Percentiles rank a stretch among this genome's conserved stretches.
phyloP scores from a whole-genome alignment of 2,888 invertebrate species.

The Galeruca laticollis region DNA sequence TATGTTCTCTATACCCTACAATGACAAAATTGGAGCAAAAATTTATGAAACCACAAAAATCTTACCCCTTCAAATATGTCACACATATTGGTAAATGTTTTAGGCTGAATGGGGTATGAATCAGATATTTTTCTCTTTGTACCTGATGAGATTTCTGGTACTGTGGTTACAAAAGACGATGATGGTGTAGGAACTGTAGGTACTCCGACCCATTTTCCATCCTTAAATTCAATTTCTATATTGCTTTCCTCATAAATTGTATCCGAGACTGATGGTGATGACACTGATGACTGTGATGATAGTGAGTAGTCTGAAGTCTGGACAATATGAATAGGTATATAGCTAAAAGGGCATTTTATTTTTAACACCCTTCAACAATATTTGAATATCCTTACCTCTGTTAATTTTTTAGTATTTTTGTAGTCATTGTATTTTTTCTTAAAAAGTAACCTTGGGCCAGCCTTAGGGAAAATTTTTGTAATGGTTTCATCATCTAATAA shows the following conservation, averaged over 20 bases:
- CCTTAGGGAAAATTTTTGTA: not conserved
- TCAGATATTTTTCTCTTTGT: too few relatives aligned
- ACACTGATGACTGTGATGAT: not conserved
- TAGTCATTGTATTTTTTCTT: too few relatives aligned
- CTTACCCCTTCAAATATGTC: too few relatives aligned
- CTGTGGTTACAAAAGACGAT: too few relatives aligned
- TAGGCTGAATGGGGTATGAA: too few relatives aligned
- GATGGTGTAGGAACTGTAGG: too few relatives aligned
- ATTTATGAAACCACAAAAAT: too few relatives aligned
- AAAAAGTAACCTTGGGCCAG: not conserved
- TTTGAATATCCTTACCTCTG: not conserved
- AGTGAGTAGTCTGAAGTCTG: too few relatives aligned
- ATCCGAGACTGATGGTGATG: not conserved
- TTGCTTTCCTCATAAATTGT: not conserved
- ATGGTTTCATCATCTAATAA: not conserved
- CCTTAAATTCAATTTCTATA: not conserved
- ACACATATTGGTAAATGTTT: too few relatives aligned
- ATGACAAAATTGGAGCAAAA: too few relatives aligned
- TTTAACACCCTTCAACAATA: not conserved
- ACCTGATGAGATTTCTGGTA: too few relatives aligned
- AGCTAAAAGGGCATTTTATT: not conserved
- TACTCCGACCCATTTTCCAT: not conserved
- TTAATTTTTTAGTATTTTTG: not conserved
- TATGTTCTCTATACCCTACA: too few relatives aligned
- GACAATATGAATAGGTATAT: conserved; percentile 1